Conservation (phyloP, 1,140 invertebrate species). For the Drosophila pseudoobscura region DNA sequence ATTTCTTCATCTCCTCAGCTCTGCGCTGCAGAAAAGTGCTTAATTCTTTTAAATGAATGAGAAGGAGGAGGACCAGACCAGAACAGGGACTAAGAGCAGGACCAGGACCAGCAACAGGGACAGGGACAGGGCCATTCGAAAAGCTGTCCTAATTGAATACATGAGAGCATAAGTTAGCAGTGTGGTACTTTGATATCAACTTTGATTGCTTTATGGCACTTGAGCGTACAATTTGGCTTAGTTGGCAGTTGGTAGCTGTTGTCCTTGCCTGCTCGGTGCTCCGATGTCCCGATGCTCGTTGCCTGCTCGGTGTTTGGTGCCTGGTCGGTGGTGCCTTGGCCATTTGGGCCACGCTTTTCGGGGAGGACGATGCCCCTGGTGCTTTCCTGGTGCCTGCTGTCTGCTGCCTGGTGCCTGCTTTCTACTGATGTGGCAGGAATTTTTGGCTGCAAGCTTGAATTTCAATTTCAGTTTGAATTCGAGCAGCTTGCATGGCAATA, state of each 20-base stretch:
- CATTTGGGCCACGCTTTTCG: constrained; percentile 43
- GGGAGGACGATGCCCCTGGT: not conserved
- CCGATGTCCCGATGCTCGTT: not conserved
- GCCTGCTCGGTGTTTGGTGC: not conserved
- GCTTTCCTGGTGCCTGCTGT: not conserved
- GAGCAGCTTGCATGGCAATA: constrained; percentile 54
- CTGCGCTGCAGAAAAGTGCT: constrained; percentile 74
- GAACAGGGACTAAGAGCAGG: not conserved
- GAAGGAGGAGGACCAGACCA: not conserved
- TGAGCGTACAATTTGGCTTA: constrained; percentile 80
- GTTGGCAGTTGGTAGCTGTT: constrained; percentile 58
- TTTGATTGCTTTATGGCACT: constrained; percentile 81
- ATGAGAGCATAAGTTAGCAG: constrained; percentile 79
- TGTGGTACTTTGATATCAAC: constrained; percentile 80
- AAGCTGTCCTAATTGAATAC: constrained; percentile 80
- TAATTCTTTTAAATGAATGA: constrained; percentile 77
- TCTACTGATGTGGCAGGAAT: not conserved
- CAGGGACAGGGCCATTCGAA: constrained; percentile 58
- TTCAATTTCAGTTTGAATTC: constrained; percentile 60
- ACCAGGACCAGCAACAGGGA: not conserved
- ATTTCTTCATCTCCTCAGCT: constrained; percentile 63
- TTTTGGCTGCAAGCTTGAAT: constrained; percentile 37
- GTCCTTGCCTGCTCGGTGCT: constrained; percentile 15
- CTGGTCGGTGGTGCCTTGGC: constrained; percentile 21
- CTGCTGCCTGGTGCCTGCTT: not conserved